Conservation (phyloP, 2,113 vertebrate species). For the Caracal caracal region DNA sequence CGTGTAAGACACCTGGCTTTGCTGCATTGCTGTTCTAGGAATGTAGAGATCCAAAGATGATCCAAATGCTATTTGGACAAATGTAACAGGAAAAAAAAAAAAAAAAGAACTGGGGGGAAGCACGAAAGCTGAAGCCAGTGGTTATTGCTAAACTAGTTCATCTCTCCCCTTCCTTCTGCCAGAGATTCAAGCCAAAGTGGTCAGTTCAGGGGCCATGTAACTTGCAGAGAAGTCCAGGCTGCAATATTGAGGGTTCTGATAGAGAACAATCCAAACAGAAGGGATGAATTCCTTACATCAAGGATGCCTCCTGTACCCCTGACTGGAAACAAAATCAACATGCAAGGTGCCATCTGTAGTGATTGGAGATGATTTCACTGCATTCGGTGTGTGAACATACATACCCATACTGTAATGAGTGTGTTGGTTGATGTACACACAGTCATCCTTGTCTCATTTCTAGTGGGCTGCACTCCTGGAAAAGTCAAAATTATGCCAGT, state of each 20-base stretch:
- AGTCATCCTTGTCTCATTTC: background rate
- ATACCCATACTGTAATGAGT: fast-evolving
- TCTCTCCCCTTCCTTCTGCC: background rate
- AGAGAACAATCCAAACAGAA: constrained; percentile 11
- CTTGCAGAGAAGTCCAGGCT: constrained; percentile 32
- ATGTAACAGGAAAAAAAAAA: background rate
- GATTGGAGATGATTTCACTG: background rate
- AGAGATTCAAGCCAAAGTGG: background rate
- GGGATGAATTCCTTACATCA: background rate
- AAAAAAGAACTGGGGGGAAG: background rate
- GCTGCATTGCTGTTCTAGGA: background rate
- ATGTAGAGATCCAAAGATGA: background rate
- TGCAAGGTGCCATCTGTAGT: background rate
- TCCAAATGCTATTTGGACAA: background rate
- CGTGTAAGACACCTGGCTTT: background rate
- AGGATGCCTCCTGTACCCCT: background rate
- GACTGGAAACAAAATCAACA: background rate
- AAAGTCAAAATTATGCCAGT: background rate
- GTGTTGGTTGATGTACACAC: background rate
- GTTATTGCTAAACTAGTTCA: background rate
- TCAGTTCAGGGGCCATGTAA: background rate
- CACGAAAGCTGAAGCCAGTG: background rate
- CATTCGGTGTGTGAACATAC: too few relatives aligned
- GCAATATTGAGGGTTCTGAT: background rate
- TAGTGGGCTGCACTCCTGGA: background rate